Base-by-base conservation (phyloP, 2,113 vertebrate species). In the Lagenorhynchus albirostris region DNA sequence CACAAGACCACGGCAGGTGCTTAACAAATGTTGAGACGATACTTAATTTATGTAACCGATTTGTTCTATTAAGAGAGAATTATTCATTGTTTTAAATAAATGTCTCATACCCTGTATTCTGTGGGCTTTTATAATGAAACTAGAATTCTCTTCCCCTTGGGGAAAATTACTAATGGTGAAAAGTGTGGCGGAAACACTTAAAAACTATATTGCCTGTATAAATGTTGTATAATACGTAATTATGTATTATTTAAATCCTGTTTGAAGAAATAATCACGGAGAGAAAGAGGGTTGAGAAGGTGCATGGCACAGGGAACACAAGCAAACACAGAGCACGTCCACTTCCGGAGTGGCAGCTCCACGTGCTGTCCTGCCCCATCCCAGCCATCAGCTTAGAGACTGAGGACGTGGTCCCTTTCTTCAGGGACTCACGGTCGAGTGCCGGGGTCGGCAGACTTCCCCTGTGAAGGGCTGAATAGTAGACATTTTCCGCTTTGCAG, bases 41-140 rank as follows among this genome's bases (percentile, higher is more conserved):
- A 38, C 53, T 84, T 81, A 44, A 41, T 53, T 86, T 85, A 73
- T 29, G 4, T 26, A 65, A 74, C 81, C 71, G 70, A 70, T 67
- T 26, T 73, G 4, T 88, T 91, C 60, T 68, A 10, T 79, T 80
- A 91, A 89, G 80, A 89, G n/a, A 84, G 55, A 89, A 63, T 63
- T 71, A 33, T 41, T 93, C 50, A 55, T 77, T 80, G 44, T 83
- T 86, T 90, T 58, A 76, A 88, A 70, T 85, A 84, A 86, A 68
- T 31, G 85, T 94, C 73, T 92, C 63, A 62, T 25, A 60, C 6
- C n/a, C 41, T 67, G 8, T 92, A 76, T 89, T 85, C 53, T 36
- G 1, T 82, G 94, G 92, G 65, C 74, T 97, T 96, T 95, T 94
- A 36, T 94, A 88, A 88, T 84, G 94, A 97, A 92, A 73, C 26